Conservation (phyloP, 2,113 vertebrate species). For the Peromyscus leucopus region DNA sequence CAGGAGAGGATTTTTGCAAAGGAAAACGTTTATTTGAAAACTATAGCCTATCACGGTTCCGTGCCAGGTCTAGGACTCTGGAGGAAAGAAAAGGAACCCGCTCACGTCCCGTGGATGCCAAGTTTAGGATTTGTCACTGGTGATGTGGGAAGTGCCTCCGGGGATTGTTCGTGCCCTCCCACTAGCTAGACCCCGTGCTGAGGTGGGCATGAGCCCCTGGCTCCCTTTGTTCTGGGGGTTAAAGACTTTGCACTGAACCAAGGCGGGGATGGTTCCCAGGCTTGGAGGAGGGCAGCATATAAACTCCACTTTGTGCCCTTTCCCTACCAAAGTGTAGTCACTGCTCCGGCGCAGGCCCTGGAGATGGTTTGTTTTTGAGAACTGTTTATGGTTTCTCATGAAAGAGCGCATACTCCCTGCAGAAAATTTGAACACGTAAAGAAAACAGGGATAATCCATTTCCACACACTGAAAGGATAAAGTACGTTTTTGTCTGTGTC, state of each 20-base stretch:
- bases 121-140: conserved; percentile 12
- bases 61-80: not conserved
- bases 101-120: not conserved
- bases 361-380: conserved; percentile 32
- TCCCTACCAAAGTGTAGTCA: not conserved
- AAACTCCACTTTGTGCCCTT: not conserved
- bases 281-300: not conserved
- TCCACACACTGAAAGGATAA: not conserved
- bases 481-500: not conserved
- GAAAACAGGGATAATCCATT: conserved; percentile 39
- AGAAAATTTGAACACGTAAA: conserved; percentile 17
- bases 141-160: not conserved
- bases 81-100: not conserved
- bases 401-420: not conserved
- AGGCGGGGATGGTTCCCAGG: not conserved
- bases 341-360: not conserved
- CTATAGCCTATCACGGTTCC: not conserved
- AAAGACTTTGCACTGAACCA: not conserved
- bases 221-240: not conserved
- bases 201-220: too few species aligned
- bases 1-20: conserved; percentile 13
- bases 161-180: not conserved
- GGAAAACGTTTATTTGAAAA: conserved; percentile 59
- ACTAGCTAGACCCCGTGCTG: not conserved
- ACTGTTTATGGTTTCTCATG: conserved; percentile 50